Evolutionary conservation across 2,797 vertebrate genomes (phyloP).

Genomic region (Melanotaenia maccullochi): DNA sequence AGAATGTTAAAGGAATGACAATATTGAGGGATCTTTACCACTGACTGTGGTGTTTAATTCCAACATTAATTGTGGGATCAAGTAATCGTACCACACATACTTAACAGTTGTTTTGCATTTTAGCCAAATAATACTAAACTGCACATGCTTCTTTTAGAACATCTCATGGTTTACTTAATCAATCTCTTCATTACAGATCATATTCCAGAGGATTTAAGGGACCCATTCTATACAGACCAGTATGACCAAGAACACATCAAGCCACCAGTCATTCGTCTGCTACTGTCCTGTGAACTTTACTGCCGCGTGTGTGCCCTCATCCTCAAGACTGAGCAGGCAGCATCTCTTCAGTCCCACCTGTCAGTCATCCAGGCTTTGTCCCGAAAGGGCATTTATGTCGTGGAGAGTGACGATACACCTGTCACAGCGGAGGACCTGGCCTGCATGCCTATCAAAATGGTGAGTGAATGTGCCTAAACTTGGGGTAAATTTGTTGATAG

Average conservation of each 20-base stretch:
- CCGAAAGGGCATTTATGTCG: constrained; percentile 97
- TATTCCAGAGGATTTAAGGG: constrained; percentile 94
- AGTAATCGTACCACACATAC: neutral
- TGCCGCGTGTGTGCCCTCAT: constrained; percentile 96
- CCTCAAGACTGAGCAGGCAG: constrained; percentile 95
- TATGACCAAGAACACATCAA: constrained; percentile 99
- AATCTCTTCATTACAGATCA: constrained; percentile 84
- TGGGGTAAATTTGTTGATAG: neutral
- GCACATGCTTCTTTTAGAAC: neutral
- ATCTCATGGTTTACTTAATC: neutral
- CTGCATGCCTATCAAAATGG: constrained; percentile 95
- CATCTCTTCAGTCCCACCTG: constrained; percentile 92
- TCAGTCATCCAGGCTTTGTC: constrained; percentile 94
- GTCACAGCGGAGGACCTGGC: constrained; percentile 92
- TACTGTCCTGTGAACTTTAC: constrained; percentile 96
- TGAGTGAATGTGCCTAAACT: constrained; percentile 72
- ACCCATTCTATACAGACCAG: constrained; percentile 97
- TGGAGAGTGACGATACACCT: constrained; percentile 93
- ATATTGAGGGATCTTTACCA: too few relatives aligned
- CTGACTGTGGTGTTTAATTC: neutral
- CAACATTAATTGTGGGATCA: neutral
- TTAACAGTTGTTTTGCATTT: neutral
- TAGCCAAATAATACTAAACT: neutral
- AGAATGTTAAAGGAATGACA: too few relatives aligned
- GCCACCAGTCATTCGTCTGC: constrained; percentile 91